Evolutionary conservation across 92 coral and sea anemone species (phyloP).

Genomic region (Virgularia gustaviana): DNA sequence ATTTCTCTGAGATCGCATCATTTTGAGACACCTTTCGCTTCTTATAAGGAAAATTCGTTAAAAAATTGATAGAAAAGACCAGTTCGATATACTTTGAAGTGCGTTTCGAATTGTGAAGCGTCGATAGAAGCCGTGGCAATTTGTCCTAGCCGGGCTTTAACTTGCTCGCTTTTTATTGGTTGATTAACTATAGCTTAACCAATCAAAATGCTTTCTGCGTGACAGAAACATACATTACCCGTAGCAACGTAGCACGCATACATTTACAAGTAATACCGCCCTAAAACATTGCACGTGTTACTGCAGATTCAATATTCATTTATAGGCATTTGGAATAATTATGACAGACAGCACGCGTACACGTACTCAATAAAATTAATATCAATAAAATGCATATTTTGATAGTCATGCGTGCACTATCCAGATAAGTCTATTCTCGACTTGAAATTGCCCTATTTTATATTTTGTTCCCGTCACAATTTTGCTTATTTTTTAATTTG

Average conservation of each 20-base stretch:
- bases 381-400: neutral
- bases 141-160: conserved; percentile 82
- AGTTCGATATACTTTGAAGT: too few relatives aligned
- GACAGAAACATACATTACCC: conserved; percentile 21
- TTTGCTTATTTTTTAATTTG: too few relatives aligned
- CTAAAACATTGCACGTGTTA: neutral
- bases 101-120: too few relatives aligned
- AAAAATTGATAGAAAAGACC: too few relatives aligned
- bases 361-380: neutral
- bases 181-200: conserved; percentile 40
- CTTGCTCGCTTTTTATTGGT: conserved; percentile 67
- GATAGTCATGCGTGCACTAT: neutral
- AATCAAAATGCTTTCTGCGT: conserved; percentile 50
- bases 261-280: neutral
- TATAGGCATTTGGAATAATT: too few relatives aligned
- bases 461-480: too few relatives aligned
- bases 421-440: too few relatives aligned
- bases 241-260: conserved; percentile 17
- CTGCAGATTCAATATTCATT: conserved; percentile 23
- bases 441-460: too few relatives aligned
- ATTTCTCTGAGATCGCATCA: conserved; percentile 23
- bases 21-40: too few relatives aligned
- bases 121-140: too few relatives aligned
- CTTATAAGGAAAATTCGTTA: too few relatives aligned
- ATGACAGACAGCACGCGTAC: neutral